phyloP scores from a whole-genome alignment of 2,797 vertebrate genomes.

The Capromys pilorides region DNA sequence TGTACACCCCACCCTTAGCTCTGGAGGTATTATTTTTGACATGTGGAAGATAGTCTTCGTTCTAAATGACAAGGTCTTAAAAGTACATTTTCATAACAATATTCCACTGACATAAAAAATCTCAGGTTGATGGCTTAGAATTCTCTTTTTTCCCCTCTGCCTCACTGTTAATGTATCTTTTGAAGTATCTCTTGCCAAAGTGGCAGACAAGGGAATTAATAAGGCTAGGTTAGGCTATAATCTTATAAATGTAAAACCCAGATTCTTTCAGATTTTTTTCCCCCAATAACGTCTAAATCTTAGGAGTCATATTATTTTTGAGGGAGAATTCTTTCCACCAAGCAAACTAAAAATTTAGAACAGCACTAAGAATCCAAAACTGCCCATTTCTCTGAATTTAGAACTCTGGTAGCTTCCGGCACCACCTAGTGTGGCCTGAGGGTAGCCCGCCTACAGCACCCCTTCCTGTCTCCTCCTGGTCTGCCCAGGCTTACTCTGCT shows the following conservation, averaged over 20 bases:
- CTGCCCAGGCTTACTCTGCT: constrained; percentile 89
- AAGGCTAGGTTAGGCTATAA: not conserved
- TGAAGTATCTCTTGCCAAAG: not conserved
- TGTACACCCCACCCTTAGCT: not conserved
- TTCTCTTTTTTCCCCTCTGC: not conserved
- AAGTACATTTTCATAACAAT: constrained; percentile 47
- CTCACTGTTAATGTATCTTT: not conserved
- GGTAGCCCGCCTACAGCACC: not conserved
- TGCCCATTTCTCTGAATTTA: not conserved
- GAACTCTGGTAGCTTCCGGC: not conserved
- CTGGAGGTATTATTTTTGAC: constrained; percentile 31
- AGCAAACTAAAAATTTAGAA: constrained; percentile 37
- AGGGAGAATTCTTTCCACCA: not conserved
- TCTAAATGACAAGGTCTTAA: constrained; percentile 35
- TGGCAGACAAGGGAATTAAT: constrained; percentile 12
- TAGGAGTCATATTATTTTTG: constrained; percentile 25
- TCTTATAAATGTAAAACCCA: constrained; percentile 19
- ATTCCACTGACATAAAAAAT: not conserved
- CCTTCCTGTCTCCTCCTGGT: not conserved
- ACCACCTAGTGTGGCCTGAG: not conserved
- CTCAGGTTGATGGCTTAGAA: not conserved
- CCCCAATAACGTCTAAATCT: not conserved
- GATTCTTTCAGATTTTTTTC: not conserved
- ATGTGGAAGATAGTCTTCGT: not conserved
- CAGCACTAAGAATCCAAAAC: not conserved